These are phyloP conservation scores for Theristus sp. DNA, from an alignment of 2,888 invertebrate genomes.

Conservation along the genomic window DNA sequence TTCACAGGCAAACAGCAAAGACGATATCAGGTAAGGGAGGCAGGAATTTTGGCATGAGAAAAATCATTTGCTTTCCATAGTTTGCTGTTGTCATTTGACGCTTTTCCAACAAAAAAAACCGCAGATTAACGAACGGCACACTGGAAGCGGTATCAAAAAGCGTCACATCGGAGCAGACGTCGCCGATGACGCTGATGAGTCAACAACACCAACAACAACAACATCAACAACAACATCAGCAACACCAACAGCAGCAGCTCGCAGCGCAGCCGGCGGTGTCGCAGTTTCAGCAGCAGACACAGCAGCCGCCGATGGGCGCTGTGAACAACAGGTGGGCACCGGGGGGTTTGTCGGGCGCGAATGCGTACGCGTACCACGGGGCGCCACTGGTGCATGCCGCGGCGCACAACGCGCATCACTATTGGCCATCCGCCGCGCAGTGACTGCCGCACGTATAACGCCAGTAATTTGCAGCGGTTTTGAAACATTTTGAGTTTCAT, in stretches of 20 bases:
- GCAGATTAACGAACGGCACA: background rate
- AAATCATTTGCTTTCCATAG: too few relatives aligned
- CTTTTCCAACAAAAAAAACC: too few relatives aligned
- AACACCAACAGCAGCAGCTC: constrained; percentile 7
- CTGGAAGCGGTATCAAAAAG: background rate
- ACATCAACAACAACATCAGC: background rate
- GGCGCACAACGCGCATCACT: background rate
- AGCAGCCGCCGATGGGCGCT: constrained; percentile 1
- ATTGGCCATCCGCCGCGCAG: background rate
- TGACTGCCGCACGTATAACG: background rate
- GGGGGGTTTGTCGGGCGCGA: background rate
- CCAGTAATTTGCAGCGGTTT: too few relatives aligned
- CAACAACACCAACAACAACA: background rate
- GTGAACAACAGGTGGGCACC: background rate
- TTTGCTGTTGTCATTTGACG: too few relatives aligned
- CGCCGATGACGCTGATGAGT: background rate
- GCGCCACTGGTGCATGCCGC: background rate
- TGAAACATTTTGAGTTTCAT: too few relatives aligned
- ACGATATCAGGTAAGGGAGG: background rate
- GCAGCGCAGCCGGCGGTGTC: constrained; percentile 15
- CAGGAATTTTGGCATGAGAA: background rate
- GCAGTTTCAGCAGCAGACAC: background rate
- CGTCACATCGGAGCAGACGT: background rate
- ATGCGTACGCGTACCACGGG: background rate
- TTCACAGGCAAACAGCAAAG: background rate